phyloP scores from a whole-genome alignment of 2,797 vertebrate species.

The Notoglanidium macrostoma region DNA sequence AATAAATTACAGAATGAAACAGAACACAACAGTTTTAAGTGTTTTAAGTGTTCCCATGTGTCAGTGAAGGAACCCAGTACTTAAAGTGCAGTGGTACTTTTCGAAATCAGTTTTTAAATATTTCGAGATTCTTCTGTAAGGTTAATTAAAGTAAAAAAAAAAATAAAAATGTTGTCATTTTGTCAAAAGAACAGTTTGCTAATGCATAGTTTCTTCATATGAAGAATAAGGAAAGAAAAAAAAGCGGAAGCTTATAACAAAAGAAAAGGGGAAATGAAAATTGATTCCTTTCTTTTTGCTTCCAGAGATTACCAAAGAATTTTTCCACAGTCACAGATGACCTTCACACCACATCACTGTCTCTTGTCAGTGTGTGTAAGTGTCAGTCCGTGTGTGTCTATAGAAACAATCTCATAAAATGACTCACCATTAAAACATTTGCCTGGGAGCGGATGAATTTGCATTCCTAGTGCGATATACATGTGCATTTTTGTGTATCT shows the following conservation, averaged over 20 bases:
- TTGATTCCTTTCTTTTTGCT: neutral
- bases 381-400: neutral
- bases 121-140: neutral
- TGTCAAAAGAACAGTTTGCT: neutral
- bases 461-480: neutral
- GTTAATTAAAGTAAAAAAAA: neutral
- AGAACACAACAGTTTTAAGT: slow-evolving; percentile 38
- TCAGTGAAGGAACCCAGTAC: neutral
- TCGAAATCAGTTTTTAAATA: neutral
- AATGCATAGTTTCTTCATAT: neutral
- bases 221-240: neutral
- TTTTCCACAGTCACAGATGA: neutral
- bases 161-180: neutral
- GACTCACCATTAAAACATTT: neutral
- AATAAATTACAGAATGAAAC: slow-evolving; percentile 42
- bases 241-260: neutral
- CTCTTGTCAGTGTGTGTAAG: neutral
- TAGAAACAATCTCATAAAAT: neutral
- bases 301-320: neutral
- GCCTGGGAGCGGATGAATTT: neutral
- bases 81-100: neutral
- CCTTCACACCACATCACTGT: slow-evolving; percentile 1
- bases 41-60: slow-evolving; percentile 32
- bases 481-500: neutral
- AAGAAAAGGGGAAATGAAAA: neutral